Base-by-base conservation (phyloP, 2,797 vertebrate species). In the Ambastaia sidthimunki region DNA sequence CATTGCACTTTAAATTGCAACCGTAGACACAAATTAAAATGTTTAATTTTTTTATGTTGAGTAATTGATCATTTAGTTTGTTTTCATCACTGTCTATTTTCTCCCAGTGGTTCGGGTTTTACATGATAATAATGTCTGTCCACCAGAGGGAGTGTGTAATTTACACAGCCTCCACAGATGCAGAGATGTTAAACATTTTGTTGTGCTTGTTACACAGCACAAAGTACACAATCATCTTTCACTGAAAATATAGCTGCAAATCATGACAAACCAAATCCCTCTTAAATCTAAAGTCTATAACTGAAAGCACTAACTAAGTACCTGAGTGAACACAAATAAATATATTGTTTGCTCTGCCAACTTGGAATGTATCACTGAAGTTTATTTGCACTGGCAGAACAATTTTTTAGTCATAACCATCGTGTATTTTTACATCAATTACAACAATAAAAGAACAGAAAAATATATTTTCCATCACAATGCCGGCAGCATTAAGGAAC, bases 121-220 rank as follows among this genome's bases (percentile, higher is more conserved):
- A 37, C 4, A 25, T 76, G 48, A 71, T 87, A 78, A 63, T 54
- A 85, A 44, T 91, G 6, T 86, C 47, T 52, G 77, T 76, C 93
- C 94, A 94, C 92, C 91, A 94, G 93, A 93, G 92, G 93, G 93
- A 89, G 92, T 91, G 90, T 93, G 77, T 80, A 90, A 87, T 87
- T 87, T 92, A 81, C 87, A 80, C 19, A 75, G 71, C 25, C 21
- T 78, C 21, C 60, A 71, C 21, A 74, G 65, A 66, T 66, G 44
- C 60, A 77, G 28, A 63, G 41, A 44, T 41, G 11, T 54, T 55
- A 21, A 50, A 67, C 52, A 73, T 75, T 28, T 67, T 44, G 37
- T 12, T 6, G n/a, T 63, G 18, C 15, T 74, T 74, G 31, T 74
- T 50, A 25, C 34, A n/a, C 44, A 52, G n/a, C 7, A 74, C 31